These are phyloP conservation scores for Parapristionchus giblindavisi DNA, from an alignment of 2,888 invertebrate species.

Conservation along the genomic window DNA sequence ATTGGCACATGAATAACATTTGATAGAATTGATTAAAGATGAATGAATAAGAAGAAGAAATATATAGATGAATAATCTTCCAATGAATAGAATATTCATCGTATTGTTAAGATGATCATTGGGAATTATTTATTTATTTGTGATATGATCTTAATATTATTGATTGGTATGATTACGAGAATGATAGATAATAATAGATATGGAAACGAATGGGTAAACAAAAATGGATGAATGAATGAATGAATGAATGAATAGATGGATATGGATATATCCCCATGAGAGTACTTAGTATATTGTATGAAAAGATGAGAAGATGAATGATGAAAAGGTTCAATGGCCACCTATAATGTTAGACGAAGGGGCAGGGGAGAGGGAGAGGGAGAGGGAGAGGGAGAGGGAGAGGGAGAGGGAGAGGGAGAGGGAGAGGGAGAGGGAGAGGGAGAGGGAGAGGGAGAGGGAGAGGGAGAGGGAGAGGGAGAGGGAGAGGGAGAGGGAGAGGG, in stretches of 20 bases:
- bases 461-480: constrained; percentile 3
- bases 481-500: not conserved
- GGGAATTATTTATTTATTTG: not conserved
- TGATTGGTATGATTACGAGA: too few relatives aligned
- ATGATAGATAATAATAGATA: not conserved
- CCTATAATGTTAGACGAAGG: not conserved
- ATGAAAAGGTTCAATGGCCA: not conserved
- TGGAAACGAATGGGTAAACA: not conserved
- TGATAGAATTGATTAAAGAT: constrained; percentile 40
- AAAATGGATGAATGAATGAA: too few relatives aligned
- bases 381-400: constrained; percentile 7
- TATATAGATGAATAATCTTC: not conserved
- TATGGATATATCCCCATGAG: too few relatives aligned
- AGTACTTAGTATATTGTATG: too few relatives aligned
- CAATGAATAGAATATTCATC: not conserved
- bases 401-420: constrained; percentile 11
- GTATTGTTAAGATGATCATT: not conserved
- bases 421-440: constrained; percentile 11
- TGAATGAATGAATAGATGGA: too few relatives aligned
- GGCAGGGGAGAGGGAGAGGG: constrained; percentile 2
- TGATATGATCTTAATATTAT: not conserved
- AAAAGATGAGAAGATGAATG: constrained; percentile 1
- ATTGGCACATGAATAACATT: constrained; percentile 65
- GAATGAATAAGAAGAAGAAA: constrained; percentile 2
- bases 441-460: not conserved